A percentile compares a stretch with the other conserved stretches of the same genome.
These are phyloP conservation scores for Heteronetta atricapilla DNA, from an alignment of 2,113 vertebrate genomes.

Conservation along the genomic window DNA sequence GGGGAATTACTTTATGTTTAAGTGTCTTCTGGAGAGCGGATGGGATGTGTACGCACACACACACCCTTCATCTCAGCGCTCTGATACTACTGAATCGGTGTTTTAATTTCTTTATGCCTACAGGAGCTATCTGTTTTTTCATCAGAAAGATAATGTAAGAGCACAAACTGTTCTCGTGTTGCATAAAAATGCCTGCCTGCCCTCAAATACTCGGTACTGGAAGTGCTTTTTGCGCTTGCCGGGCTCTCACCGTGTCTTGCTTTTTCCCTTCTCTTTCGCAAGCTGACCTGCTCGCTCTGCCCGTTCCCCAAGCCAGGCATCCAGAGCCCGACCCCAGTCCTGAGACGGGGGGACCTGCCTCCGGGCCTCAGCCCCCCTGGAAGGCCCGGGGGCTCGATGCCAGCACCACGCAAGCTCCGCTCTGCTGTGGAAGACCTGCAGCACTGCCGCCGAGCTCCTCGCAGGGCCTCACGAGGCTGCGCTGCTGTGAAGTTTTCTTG, in stretches of 20 bases:
- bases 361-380: neutral
- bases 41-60: neutral
- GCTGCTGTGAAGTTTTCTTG: neutral
- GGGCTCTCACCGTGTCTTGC: neutral
- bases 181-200: neutral
- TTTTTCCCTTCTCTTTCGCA: neutral
- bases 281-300: neutral
- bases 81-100: neutral
- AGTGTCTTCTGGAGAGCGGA: neutral
- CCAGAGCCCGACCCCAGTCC: neutral
- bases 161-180: neutral
- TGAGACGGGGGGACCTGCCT: accelerated
- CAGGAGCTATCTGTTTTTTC: neutral
- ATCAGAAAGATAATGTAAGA: neutral
- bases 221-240: neutral
- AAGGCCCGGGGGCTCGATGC: neutral
- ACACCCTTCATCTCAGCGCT: neutral
- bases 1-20: neutral
- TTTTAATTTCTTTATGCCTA: neutral
- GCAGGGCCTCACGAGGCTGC: neutral
- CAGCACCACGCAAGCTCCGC: neutral
- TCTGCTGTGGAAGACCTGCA: neutral
- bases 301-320: neutral
- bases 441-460: neutral
- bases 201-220: neutral